Evolutionary conservation across 2,113 vertebrate genomes (phyloP).

Genomic region (Chloropsis cyanopogon): DNA sequence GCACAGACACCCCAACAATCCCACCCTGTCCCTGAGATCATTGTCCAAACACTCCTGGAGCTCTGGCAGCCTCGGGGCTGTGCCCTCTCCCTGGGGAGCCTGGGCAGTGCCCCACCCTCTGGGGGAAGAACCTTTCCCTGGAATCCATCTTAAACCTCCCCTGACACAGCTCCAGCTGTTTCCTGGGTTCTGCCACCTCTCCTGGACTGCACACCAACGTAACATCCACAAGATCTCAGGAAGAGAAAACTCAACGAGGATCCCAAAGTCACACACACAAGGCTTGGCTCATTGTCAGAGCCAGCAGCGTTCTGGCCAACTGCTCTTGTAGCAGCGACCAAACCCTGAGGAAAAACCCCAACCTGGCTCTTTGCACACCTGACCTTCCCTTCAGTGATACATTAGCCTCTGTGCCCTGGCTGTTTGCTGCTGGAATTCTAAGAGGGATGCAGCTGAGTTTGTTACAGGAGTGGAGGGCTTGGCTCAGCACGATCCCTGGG

Average conservation of each 20-base stretch:
- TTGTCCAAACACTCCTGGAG: rapidly evolving
- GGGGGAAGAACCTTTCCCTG: background rate
- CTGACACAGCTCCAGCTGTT: rapidly evolving
- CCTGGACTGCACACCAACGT: rapidly evolving
- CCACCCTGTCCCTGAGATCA: rapidly evolving
- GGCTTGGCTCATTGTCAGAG: rapidly evolving
- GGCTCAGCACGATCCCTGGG: background rate
- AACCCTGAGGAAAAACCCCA: background rate
- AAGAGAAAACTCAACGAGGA: background rate
- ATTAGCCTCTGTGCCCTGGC: background rate
- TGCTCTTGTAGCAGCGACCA: rapidly evolving
- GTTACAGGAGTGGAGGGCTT: background rate
- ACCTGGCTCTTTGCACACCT: background rate
- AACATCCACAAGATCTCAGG: background rate
- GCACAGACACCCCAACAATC: background rate
- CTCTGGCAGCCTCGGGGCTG: rapidly evolving
- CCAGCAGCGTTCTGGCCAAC: background rate
- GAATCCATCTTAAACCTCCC: background rate
- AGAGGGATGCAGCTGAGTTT: constrained; percentile 36
- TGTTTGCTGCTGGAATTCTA: background rate
- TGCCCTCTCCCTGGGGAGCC: background rate
- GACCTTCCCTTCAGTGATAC: background rate
- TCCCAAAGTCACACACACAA: background rate
- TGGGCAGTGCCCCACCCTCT: background rate
- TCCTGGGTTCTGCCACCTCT: background rate